Base-by-base conservation (phyloP, 2,888 invertebrate species). In the Palloptera scutellata region DNA sequence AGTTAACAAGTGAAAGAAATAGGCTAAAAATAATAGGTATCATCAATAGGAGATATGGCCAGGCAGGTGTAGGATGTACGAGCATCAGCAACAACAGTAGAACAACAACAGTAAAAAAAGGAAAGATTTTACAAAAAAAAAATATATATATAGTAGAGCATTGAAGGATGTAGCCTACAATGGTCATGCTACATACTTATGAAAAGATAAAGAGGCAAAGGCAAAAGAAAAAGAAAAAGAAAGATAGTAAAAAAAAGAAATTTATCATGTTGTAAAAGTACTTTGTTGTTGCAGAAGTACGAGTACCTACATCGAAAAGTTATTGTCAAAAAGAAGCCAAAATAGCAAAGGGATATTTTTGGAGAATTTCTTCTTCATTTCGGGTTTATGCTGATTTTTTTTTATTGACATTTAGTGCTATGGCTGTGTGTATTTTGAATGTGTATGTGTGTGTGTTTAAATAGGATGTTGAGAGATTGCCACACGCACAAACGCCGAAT, bases 1-100 rank as follows among this genome's bases (percentile, higher is more conserved):
- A 57, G 57, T 30, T 57, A 57, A 40, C 57, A 40, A 57, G 40
- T 57, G 30, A 8, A 57, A 13, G 30, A 30, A 57, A 57, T 20
- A 40, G 57, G 54, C 20, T 54, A 20, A 20, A 15, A 54, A 20
- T 15, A 54, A 20, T 15, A 54, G 48, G 48, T 15, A 15, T 48
- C 48, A 30, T 30, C 30, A 30, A 30, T 30, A 30, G 30, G 30
- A 30, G 6, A 30, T 30, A 30, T 30, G 30, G 30, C 3, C 30
- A 30, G 30, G 30, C 30, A 30, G 30, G 30, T 30, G 30, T 30
- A 30, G 30, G 6, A 30, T 30, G 30, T 30, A 30, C n/a, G n/a
- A n/a, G 6, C 30, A 30, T 4, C 30, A 30, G 6, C 30, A 30
- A 30, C 30, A 2, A 30, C 30, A n/a, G n/a, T n/a, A n/a, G n/a